Percentiles rank a stretch among this genome's conserved stretches.
Evolutionary conservation across 2,797 vertebrate genomes (phyloP).

Genomic region (Lophius americanus): DNA sequence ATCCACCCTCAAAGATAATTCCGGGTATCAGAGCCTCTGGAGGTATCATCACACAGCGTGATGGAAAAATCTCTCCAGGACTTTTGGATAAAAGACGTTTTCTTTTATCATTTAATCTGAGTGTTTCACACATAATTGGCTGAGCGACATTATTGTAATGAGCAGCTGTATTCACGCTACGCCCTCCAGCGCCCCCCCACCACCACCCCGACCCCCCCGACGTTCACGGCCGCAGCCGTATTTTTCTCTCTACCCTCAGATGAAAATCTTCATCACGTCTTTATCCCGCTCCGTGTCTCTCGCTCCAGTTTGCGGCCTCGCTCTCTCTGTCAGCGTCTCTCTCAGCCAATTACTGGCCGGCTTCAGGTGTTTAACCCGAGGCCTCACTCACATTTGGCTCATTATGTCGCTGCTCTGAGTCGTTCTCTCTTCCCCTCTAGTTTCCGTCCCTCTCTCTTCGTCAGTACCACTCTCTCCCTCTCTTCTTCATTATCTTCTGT

Average conservation of each 20-base stretch:
- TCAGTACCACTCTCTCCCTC: neutral
- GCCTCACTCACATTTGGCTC: constrained; percentile 59
- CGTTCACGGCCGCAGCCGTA: neutral
- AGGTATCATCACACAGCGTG: constrained; percentile 24
- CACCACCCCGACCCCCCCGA: too few relatives aligned
- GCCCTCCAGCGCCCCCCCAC: constrained; percentile 25
- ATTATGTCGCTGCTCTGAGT: constrained; percentile 64
- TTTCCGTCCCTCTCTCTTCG: constrained; percentile 14
- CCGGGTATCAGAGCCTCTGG: constrained; percentile 8
- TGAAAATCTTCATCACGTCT: constrained; percentile 31
- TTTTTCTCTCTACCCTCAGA: constrained; percentile 31
- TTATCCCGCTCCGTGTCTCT: constrained; percentile 10
- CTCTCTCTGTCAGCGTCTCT: constrained; percentile 55
- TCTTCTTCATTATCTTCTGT: neutral
- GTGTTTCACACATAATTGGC: constrained; percentile 54
- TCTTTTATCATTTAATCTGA: constrained; percentile 48
- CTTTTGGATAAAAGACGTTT: constrained; percentile 34
- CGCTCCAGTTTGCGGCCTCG: constrained; percentile 43
- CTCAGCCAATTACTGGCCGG: constrained; percentile 68
- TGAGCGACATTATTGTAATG: constrained; percentile 64
- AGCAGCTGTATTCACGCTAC: constrained; percentile 34
- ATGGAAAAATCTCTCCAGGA: constrained; percentile 37
- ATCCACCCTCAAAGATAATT: constrained; percentile 33
- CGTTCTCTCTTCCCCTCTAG: constrained; percentile 6
- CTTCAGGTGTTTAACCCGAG: constrained; percentile 64